A percentile compares a stretch with the other conserved stretches of the same genome.
phyloP scores from a whole-genome alignment of 2,113 vertebrate genomes.

The Plectropomus leopardus region DNA sequence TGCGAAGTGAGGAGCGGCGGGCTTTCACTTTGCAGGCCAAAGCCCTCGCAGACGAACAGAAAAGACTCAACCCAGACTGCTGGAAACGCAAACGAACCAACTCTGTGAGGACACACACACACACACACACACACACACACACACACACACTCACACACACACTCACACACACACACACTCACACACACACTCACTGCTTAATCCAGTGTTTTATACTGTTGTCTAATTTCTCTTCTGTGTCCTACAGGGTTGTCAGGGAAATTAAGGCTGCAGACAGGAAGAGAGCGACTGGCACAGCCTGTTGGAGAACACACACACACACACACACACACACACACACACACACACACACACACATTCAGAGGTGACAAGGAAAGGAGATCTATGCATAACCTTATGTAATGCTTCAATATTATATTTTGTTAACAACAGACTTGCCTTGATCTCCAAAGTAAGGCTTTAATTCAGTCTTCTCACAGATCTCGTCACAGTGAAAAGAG shows the following conservation, averaged over 20 bases:
- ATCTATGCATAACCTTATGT: slow-evolving; percentile 55
- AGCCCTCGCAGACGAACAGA: slow-evolving; percentile 97
- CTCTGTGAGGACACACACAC: slow-evolving; percentile 87
- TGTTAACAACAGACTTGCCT: slow-evolving; percentile 85
- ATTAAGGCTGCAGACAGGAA: slow-evolving; percentile 44
- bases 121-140: slow-evolving; percentile 14
- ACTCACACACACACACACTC: slow-evolving; percentile 13
- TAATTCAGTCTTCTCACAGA: not conserved
- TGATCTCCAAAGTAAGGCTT: slow-evolving; percentile 82
- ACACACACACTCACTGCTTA: not conserved
- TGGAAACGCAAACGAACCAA: slow-evolving; percentile 99
- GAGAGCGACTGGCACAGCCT: slow-evolving; percentile 15
- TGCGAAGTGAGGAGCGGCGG: slow-evolving; percentile 95
- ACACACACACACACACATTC: not conserved
- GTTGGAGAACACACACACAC: not conserved
- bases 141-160: slow-evolving; percentile 5
- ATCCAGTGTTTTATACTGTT: not conserved
- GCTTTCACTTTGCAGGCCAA: slow-evolving; percentile 97
- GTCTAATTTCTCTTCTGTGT: slow-evolving; percentile 44
- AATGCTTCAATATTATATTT: slow-evolving; percentile 45
- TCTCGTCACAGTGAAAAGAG: not conserved
- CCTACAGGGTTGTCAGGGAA: slow-evolving; percentile 90
- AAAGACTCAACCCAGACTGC: slow-evolving; percentile 97
- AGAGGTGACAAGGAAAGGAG: slow-evolving; percentile 27
- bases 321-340: not conserved